phyloP scores from a whole-genome alignment of 2,888 invertebrate species.

The Hyposoter dolosus region DNA sequence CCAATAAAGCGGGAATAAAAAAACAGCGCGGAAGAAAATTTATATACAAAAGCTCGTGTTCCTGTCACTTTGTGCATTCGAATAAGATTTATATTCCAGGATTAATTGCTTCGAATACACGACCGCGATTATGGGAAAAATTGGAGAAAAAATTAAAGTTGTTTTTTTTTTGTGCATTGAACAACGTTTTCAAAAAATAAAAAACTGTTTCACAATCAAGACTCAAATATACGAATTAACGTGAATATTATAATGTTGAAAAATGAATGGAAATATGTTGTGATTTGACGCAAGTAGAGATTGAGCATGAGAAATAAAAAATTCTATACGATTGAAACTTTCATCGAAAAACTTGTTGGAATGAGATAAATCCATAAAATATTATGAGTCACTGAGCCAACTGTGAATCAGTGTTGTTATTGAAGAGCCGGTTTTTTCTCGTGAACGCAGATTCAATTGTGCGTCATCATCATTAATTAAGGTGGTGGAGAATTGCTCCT shows the following conservation, averaged over 20 bases:
- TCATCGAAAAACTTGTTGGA: background rate
- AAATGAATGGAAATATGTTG: background rate
- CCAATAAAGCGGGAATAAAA: background rate
- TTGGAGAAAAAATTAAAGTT: background rate
- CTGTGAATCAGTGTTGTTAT: background rate
- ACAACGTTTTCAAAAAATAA: background rate
- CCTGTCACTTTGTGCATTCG: background rate
- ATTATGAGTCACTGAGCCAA: background rate
- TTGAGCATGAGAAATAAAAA: background rate
- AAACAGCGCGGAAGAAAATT: background rate
- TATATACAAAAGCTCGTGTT: background rate
- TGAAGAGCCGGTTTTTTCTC: background rate
- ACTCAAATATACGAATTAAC: background rate
- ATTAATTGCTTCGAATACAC: background rate
- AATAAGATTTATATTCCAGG: background rate
- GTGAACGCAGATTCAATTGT: background rate
- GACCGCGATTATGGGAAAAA: background rate
- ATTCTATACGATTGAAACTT: background rate
- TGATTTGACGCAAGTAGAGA: background rate
- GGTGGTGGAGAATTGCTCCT: background rate
- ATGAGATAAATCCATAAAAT: background rate
- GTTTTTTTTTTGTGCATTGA: background rate
- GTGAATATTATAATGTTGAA: background rate
- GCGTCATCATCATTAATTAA: constrained; percentile 2
- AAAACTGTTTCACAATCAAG: background rate